phyloP scores from a whole-genome alignment of 2,888 invertebrate species.

The Pecten maximus region DNA sequence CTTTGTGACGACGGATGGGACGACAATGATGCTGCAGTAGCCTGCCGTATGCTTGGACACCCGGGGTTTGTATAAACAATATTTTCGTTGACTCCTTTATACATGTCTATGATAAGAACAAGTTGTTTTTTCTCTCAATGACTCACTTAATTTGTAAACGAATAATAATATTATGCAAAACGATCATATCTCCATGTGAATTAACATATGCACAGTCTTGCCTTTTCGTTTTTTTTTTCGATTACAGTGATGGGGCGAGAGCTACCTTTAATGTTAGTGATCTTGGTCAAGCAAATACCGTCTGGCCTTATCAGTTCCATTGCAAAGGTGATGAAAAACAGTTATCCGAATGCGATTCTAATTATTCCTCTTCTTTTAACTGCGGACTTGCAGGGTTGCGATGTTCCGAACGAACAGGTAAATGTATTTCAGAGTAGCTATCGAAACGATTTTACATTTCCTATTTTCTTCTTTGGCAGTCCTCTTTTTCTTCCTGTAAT shows the following conservation, averaged over 20 bases:
- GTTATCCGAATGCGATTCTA: background rate
- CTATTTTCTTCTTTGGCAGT: too few species aligned
- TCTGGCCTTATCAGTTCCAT: background rate
- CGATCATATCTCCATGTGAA: too few species aligned
- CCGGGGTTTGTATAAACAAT: background rate
- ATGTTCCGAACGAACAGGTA: background rate
- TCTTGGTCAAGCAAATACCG: background rate
- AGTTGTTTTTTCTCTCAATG: too few species aligned
- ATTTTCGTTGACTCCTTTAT: background rate
- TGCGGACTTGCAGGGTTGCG: background rate
- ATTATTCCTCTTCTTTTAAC: background rate
- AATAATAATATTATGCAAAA: too few species aligned
- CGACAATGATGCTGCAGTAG: background rate
- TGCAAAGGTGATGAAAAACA: background rate
- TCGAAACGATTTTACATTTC: too few species aligned
- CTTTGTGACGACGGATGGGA: background rate
- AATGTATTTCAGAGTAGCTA: too few species aligned
- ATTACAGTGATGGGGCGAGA: background rate
- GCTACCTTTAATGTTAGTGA: background rate
- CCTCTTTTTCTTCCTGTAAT: too few species aligned
- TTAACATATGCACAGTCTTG: too few species aligned
- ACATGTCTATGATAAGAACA: too few species aligned
- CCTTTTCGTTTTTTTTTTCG: background rate
- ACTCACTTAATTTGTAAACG: too few species aligned
- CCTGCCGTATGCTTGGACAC: background rate